phyloP scores from a whole-genome alignment of 1,140 invertebrate genomes.

The Neuroterus valhalla region DNA sequence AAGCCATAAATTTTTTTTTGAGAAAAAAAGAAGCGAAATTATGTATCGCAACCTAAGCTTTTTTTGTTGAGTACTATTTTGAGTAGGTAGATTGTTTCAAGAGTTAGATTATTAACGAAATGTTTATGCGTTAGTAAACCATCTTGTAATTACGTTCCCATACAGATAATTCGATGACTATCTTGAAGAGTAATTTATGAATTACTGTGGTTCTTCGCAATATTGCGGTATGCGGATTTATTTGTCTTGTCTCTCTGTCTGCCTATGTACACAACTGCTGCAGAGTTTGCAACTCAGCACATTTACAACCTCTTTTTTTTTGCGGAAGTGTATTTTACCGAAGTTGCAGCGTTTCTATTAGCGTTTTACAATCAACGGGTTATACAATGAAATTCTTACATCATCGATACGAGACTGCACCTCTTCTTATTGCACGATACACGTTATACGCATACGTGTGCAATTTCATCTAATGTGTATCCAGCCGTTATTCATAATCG shows the following conservation, averaged over 20 bases:
- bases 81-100: too few species aligned
- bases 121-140: conserved; percentile 1
- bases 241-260: too few species aligned
- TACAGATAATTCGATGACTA: neutral
- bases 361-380: neutral
- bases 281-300: too few species aligned
- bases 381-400: conserved; percentile 24
- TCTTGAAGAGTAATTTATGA: conserved; percentile 14
- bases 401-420: conserved; percentile 18
- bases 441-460: neutral
- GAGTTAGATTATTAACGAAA: neutral
- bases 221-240: neutral
- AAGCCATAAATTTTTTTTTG: too few species aligned
- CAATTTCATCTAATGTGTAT: neutral
- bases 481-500: conserved; percentile 3
- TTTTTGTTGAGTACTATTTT: too few species aligned
- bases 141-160: neutral
- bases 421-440: conserved; percentile 3
- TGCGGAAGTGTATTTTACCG: conserved; percentile 7
- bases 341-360: conserved; percentile 2
- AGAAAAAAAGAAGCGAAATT: too few species aligned
- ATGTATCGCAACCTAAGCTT: too few species aligned
- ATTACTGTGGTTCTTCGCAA: neutral
- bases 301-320: neutral
- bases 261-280: neutral